Percentiles rank a stretch among this genome's conserved stretches.
Evolutionary conservation across 2,888 invertebrate genomes (phyloP).

Genomic region (Limnephilus rhombicus): DNA sequence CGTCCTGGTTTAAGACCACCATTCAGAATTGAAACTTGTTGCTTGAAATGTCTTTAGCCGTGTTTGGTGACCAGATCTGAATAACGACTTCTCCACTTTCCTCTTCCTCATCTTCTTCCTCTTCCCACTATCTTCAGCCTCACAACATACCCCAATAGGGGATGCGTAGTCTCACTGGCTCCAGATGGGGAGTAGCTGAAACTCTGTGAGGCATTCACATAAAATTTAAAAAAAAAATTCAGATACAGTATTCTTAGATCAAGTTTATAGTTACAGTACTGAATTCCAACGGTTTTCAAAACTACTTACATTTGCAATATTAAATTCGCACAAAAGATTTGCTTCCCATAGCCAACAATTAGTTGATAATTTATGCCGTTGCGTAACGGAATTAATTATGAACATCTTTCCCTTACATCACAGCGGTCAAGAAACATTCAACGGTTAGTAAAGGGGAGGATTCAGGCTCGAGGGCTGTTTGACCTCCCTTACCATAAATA

Average conservation of each 20-base stretch:
- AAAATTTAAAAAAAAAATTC: no score
- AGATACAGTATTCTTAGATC: neutral
- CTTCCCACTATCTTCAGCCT: no score
- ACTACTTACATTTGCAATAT: neutral
- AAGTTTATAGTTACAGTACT: neutral
- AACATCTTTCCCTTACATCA: constrained; percentile 8
- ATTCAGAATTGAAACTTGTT: no score
- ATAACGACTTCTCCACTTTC: no score
- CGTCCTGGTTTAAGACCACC: no score
- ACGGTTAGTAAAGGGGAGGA: neutral
- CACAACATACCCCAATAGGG: no score
- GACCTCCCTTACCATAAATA: constrained; percentile 55
- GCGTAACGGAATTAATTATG: constrained; percentile 17
- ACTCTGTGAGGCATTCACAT: no score
- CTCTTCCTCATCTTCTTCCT: no score
- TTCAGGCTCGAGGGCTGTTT: constrained; percentile 29
- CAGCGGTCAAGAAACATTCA: constrained; percentile 36
- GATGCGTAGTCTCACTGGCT: no score
- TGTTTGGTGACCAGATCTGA: no score
- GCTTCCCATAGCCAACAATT: neutral
- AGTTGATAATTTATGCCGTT: neutral
- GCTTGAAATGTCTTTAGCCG: no score
- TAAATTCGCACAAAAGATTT: neutral
- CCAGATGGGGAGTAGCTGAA: no score
- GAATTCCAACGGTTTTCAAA: neutral